phyloP scores from a whole-genome alignment of 2,888 invertebrate genomes.

The Abrostola tripartita region DNA sequence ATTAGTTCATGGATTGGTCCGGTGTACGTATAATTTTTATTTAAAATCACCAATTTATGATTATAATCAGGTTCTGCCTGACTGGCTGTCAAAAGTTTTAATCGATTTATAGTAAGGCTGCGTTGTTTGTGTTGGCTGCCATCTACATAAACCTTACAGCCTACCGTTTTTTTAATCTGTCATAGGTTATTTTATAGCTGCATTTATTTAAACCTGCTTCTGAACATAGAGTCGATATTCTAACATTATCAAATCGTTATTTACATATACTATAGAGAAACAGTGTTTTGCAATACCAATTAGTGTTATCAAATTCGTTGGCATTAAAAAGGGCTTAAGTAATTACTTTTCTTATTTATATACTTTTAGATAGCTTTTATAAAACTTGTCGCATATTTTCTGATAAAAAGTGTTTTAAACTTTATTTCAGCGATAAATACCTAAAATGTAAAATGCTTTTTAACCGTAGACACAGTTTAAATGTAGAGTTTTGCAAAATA shows the following conservation, averaged over 20 bases:
- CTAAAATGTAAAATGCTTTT: slow-evolving; percentile 14
- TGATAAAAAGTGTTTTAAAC: slow-evolving; percentile 15
- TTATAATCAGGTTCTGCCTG: slow-evolving; percentile 70
- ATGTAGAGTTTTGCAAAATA: slow-evolving; percentile 37
- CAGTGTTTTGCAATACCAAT: slow-evolving; percentile 30
- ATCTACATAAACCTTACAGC: slow-evolving; percentile 15
- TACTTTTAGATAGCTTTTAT: slow-evolving; percentile 26
- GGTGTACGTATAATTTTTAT: slow-evolving; percentile 76
- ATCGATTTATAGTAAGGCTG: slow-evolving; percentile 55
- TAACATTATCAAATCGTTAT: slow-evolving; percentile 31
- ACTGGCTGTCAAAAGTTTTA: slow-evolving; percentile 56
- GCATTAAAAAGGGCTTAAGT: slow-evolving; percentile 19
- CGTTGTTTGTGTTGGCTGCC: slow-evolving; percentile 45
- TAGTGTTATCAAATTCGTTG: slow-evolving; percentile 30
- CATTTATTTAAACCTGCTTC: slow-evolving; percentile 32
- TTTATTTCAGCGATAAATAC: slow-evolving; percentile 24
- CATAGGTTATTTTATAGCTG: slow-evolving; percentile 26
- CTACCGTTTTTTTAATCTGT: slow-evolving; percentile 31
- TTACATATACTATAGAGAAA: slow-evolving; percentile 34
- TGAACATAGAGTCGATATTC: slow-evolving; percentile 13
- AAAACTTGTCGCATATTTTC: slow-evolving; percentile 22
- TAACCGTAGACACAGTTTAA: slow-evolving; percentile 41
- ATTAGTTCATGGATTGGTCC: slow-evolving; percentile 77
- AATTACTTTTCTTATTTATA: slow-evolving; percentile 44
- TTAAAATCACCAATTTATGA: slow-evolving; percentile 83